These are phyloP conservation scores for Nasonia oneida DNA, from an alignment of 2,888 invertebrate species.

Conservation along the genomic window DNA sequence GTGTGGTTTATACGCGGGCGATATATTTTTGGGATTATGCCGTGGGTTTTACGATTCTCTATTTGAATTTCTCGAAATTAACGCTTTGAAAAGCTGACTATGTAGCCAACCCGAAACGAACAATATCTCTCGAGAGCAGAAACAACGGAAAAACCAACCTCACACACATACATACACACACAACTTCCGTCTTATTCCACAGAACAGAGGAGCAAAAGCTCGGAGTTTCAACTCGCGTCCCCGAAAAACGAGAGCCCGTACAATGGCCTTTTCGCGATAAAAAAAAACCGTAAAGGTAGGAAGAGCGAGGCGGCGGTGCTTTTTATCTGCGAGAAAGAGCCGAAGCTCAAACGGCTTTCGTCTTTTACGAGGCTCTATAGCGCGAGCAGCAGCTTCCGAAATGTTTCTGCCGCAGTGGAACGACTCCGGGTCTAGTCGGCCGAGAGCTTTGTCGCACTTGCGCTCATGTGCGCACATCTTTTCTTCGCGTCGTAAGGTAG, in stretches of 20 bases:
- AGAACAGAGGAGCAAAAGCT: neutral
- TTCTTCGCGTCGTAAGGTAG: neutral
- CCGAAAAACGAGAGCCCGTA: neutral
- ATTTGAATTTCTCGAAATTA: no score
- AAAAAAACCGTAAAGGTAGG: neutral
- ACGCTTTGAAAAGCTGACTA: no score
- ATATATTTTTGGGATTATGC: neutral
- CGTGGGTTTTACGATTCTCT: neutral
- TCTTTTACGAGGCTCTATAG: constrained; percentile 14
- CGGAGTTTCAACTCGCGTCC: neutral
- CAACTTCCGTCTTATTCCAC: neutral
- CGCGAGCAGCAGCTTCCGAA: constrained; percentile 23
- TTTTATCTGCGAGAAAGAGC: constrained; percentile 36
- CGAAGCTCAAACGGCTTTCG: constrained; percentile 40
- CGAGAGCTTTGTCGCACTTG: constrained; percentile 20
- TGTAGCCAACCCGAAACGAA: neutral
- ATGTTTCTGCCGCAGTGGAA: constrained; percentile 29
- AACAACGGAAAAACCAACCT: neutral
- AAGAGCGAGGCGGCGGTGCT: neutral
- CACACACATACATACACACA: neutral
- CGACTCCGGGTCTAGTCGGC: constrained; percentile 16
- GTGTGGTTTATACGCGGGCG: neutral
- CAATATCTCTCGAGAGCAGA: neutral
- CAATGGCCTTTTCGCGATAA: constrained; percentile 18
- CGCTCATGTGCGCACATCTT: neutral